Base-by-base conservation (phyloP, 2,888 invertebrate species). In the Oithona nana region DNA sequence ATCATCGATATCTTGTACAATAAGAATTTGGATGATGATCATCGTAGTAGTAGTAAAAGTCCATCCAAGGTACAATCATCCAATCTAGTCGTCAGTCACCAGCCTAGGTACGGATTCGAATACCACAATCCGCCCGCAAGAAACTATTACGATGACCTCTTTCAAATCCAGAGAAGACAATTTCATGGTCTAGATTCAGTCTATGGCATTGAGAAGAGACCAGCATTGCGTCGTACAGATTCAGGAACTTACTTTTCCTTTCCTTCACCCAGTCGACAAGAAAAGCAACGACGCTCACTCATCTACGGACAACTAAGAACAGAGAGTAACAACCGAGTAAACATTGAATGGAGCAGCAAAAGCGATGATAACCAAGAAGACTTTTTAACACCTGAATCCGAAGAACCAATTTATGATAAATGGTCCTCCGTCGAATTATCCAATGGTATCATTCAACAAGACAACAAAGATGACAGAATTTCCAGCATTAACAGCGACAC, bases 381-480 rank as follows among this genome's bases (percentile, higher is more conserved):
- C n/a, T n/a, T n/a, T n/a, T n/a, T n/a, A n/a, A n/a, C n/a, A n/a
- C n/a, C n/a, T n/a, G n/a, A n/a, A n/a, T n/a, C 39, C 8, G 39
- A 39, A 39, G 39, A 39, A 39, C 16, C 39, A 39, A 39, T 39
- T 39, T 6, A 39, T 16, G 39, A n/a, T n/a, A n/a, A n/a, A n/a
- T n/a, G n/a, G n/a, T n/a, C n/a, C n/a, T n/a, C n/a, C n/a, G 11
- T 48, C 48, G 48, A 48, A 11, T n/a, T 48, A 28, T 16, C 13
- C 20, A 56, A 22, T 64, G 59, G 28, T 60, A 60, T 31, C 30
- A 51, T 28, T 58, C 60, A n/a, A n/a, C n/a, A n/a, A n/a, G n/a
- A n/a, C n/a, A n/a, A n/a, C n/a, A n/a, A n/a, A n/a, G n/a, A n/a
- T n/a, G n/a, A n/a, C n/a, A n/a, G n/a, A n/a, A n/a, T n/a, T n/a